Conservation (phyloP, 2,797 vertebrate species). For the Coendou prehensilis region DNA sequence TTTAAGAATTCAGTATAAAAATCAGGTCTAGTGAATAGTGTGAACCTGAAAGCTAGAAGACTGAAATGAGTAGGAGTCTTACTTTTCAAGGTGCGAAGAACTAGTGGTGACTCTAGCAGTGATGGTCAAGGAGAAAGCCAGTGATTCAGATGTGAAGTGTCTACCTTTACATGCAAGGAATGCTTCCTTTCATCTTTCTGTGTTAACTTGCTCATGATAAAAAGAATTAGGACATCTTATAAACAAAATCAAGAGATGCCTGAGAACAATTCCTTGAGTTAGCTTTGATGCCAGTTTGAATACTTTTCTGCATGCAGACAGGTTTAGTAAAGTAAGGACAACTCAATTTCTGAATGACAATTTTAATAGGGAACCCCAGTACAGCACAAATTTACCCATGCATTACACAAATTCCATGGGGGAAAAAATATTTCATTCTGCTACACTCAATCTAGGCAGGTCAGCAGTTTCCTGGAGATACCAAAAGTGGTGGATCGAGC, state of each 20-base stretch:
- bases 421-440: not conserved
- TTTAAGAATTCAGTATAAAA: not conserved
- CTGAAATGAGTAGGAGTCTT: not conserved
- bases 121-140: not conserved
- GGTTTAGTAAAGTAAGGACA: not conserved
- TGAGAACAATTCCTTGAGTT: not conserved
- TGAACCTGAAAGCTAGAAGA: not conserved
- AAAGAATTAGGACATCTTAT: not conserved
- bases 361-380: not conserved
- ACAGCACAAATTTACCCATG: not conserved
- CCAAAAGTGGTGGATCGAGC: not conserved
- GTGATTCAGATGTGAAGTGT: not conserved
- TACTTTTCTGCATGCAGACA: not conserved
- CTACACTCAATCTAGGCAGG: not conserved
- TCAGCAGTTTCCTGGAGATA: not conserved
- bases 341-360: not conserved
- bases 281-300: not conserved
- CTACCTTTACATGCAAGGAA: not conserved
- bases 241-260: not conserved
- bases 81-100: not conserved
- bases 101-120: not conserved
- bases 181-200: not conserved
- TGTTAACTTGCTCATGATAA: not conserved
- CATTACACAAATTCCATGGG: not conserved
- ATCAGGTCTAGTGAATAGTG: not conserved